Conservation (phyloP, 2,888 invertebrate species). For the Phlogophora meticulosa region DNA sequence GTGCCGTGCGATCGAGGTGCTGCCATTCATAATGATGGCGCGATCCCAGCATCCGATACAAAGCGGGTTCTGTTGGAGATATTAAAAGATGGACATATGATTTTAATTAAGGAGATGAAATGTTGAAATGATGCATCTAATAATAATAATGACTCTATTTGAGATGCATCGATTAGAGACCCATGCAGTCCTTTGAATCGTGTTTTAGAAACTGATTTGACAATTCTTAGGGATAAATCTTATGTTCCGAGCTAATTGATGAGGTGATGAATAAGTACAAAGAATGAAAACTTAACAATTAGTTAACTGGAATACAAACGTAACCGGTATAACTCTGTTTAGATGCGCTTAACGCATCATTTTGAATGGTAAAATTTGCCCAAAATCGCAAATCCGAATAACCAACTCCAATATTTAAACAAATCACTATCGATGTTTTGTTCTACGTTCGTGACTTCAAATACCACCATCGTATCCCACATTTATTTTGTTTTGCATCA, state of each 20-base stretch:
- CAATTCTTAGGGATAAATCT: no score
- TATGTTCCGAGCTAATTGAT: no score
- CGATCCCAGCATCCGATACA: conserved; percentile 48
- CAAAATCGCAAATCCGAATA: neutral
- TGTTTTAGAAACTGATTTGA: no score
- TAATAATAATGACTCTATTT: conserved; percentile 13
- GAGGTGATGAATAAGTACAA: no score
- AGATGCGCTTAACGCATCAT: no score
- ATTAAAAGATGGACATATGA: conserved; percentile 22
- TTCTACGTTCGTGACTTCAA: no score
- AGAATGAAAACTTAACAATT: no score
- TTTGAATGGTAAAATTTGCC: no score
- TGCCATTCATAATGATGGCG: conserved; percentile 59
- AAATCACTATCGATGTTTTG: conserved; percentile 8
- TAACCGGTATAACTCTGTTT: no score
- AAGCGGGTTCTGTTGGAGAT: conserved; percentile 29
- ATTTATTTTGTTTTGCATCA: conserved; percentile 58
- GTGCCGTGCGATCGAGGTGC: conserved; percentile 43
- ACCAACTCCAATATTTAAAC: neutral
- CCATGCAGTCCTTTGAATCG: neutral
- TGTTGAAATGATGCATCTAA: conserved; percentile 27
- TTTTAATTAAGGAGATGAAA: conserved; percentile 33
- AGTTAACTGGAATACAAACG: no score
- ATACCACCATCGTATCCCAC: conserved; percentile 8
- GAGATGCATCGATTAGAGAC: neutral